phyloP scores from a whole-genome alignment of 2,888 invertebrate genomes.

The Melipona beecheii region DNA sequence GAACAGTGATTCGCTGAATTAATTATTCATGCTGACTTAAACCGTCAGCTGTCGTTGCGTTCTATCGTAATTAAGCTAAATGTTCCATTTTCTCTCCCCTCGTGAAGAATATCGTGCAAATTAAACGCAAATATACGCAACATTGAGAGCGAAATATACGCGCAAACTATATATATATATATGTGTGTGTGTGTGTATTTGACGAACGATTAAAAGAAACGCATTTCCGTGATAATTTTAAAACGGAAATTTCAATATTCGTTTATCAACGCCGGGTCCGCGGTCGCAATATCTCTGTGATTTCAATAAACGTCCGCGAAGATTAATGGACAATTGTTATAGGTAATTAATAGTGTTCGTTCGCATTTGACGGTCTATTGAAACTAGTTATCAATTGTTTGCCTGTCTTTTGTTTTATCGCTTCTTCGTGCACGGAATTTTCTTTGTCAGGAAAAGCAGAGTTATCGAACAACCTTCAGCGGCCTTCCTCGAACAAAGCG shows the following conservation, averaged over 20 bases:
- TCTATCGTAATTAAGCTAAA: background rate
- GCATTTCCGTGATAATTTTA: background rate
- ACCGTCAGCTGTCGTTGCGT: background rate
- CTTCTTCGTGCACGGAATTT: slow-evolving; percentile 34
- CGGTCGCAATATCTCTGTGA: background rate
- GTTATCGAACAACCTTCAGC: slow-evolving; percentile 50
- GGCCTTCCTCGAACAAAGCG: background rate
- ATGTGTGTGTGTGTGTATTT: too few relatives aligned
- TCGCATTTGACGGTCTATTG: slow-evolving; percentile 39
- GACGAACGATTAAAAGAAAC: too few relatives aligned
- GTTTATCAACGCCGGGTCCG: too few relatives aligned
- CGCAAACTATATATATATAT: too few relatives aligned
- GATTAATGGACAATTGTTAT: slow-evolving; percentile 44
- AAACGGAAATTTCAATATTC: background rate
- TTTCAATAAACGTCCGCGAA: slow-evolving; percentile 30
- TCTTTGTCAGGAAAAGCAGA: slow-evolving; percentile 35
- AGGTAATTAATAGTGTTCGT: slow-evolving; percentile 42
- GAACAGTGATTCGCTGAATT: slow-evolving; percentile 26
- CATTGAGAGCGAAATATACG: too few relatives aligned
- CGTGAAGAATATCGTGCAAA: background rate
- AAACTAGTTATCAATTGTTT: slow-evolving; percentile 51
- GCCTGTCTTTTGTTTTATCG: slow-evolving; percentile 52
- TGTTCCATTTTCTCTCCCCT: too few relatives aligned
- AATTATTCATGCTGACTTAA: slow-evolving; percentile 18
- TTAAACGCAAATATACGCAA: too few relatives aligned